Percentiles rank a stretch among this genome's conserved stretches.
Conservation (phyloP, 2,888 invertebrate genomes). For the Sinotaia quadrata region DNA sequence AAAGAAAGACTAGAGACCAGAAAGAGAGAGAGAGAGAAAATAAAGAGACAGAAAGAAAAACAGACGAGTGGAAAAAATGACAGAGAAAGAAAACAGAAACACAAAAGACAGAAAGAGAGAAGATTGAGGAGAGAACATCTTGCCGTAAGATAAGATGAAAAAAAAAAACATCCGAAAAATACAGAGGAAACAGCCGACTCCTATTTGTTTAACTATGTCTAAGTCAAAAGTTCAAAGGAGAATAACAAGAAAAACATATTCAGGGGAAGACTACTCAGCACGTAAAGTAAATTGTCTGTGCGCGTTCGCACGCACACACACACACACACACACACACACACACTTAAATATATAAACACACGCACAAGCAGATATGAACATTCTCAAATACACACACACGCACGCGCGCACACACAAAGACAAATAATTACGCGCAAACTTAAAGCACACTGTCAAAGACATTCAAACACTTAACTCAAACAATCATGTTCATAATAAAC, state of each 20-base stretch:
- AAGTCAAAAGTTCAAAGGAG: too few species aligned
- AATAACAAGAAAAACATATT: too few species aligned
- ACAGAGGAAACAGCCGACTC: too few species aligned
- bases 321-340: constrained; percentile 9
- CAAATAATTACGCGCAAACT: background rate
- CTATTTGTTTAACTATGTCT: too few species aligned
- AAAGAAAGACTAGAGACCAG: background rate
- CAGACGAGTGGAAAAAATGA: background rate
- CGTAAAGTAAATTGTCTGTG: too few species aligned
- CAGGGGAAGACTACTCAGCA: too few species aligned
- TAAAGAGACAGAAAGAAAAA: background rate
- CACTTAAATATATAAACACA: constrained; percentile 2
- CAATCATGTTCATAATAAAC: too few species aligned
- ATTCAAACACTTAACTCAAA: background rate
- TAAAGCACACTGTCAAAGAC: background rate
- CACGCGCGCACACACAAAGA: background rate
- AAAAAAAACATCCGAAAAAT: background rate
- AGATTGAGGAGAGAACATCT: background rate
- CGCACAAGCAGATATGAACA: background rate
- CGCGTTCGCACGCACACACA: background rate
- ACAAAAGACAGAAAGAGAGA: background rate
- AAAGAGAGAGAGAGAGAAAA: constrained; percentile 1
- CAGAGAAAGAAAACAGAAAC: background rate
- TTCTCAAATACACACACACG: background rate
- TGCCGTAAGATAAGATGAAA: background rate